Conservation (phyloP, 2,888 invertebrate genomes). For the Philopedon plagiatum region DNA sequence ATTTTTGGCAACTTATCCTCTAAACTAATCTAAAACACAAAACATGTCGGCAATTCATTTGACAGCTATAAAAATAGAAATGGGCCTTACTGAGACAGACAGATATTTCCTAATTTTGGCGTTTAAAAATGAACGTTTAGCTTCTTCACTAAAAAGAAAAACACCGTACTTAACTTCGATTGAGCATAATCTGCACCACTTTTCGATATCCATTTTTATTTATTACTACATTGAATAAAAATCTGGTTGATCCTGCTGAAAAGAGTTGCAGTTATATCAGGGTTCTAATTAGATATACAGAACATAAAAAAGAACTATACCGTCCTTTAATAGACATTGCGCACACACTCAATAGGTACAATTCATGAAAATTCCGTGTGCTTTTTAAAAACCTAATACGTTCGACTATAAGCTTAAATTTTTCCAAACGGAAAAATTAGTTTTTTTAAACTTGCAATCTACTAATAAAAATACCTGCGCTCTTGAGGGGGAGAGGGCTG, state of each 20-base stretch:
- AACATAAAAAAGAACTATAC: constrained; percentile 60
- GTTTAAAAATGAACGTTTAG: constrained; percentile 75
- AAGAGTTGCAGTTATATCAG: constrained; percentile 42
- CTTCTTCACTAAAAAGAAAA: constrained; percentile 78
- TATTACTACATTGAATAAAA: constrained; percentile 46
- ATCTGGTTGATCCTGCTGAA: constrained; percentile 19
- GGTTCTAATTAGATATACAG: constrained; percentile 49
- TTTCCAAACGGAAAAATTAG: constrained; percentile 46
- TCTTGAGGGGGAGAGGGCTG: not conserved
- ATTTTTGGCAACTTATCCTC: constrained; percentile 80
- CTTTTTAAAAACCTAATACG: constrained; percentile 64
- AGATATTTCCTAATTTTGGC: constrained; percentile 80
- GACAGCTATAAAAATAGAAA: constrained; percentile 31
- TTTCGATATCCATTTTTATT: constrained; percentile 61
- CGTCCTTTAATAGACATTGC: constrained; percentile 64
- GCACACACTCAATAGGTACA: constrained; percentile 65
- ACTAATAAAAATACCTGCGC: not conserved
- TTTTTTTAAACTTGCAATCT: constrained; percentile 36
- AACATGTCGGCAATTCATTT: constrained; percentile 42
- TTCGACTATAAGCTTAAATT: constrained; percentile 51
- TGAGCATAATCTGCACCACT: constrained; percentile 77
- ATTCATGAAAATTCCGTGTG: constrained; percentile 65
- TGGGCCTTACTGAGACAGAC: constrained; percentile 74
- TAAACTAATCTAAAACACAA: constrained; percentile 72
- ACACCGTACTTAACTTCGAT: constrained; percentile 74